Conservation (phyloP, 92 coral and sea anemone species). For the Paragorgia papillata region DNA sequence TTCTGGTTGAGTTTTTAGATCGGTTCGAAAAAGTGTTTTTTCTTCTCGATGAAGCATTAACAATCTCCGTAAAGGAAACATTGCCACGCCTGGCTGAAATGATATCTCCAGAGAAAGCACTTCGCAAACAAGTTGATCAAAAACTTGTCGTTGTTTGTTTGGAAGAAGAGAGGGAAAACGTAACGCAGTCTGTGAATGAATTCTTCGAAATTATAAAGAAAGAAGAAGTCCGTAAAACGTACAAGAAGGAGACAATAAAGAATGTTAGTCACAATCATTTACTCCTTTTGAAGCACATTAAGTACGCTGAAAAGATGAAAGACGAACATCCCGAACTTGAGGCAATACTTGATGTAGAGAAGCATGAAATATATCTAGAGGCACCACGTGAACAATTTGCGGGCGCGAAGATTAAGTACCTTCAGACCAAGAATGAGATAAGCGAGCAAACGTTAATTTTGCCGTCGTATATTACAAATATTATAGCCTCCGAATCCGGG, state of each 20-base stretch:
- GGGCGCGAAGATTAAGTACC: conserved; percentile 58
- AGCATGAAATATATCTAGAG: conserved; percentile 51
- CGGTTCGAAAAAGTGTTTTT: neutral
- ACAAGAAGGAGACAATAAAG: conserved; percentile 37
- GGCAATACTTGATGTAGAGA: conserved; percentile 57
- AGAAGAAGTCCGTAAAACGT: conserved; percentile 59
- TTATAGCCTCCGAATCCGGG: conserved; percentile 1
- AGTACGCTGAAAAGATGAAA: conserved; percentile 57
- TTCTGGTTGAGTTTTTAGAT: neutral
- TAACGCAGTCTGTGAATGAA: conserved; percentile 39
- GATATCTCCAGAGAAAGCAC: conserved; percentile 47
- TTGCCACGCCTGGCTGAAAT: conserved; percentile 4
- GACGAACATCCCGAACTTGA: conserved; percentile 54
- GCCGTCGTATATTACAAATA: conserved; percentile 48
- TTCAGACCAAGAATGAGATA: conserved; percentile 46
- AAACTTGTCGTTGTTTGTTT: conserved; percentile 52
- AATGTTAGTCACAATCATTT: conserved; percentile 60
- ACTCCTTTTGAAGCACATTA: conserved; percentile 65
- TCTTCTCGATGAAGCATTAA: neutral
- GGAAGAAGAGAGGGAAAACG: conserved; percentile 5
- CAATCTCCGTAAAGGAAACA: neutral
- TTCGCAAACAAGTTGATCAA: conserved; percentile 23
- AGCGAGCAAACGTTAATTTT: conserved; percentile 43
- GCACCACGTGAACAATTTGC: conserved; percentile 71
- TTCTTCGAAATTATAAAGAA: conserved; percentile 48